Evolutionary conservation across 2,888 invertebrate genomes (phyloP), one percentile per base, ranked within the genome.

Genomic region (Polyommatus icarus): DNA sequence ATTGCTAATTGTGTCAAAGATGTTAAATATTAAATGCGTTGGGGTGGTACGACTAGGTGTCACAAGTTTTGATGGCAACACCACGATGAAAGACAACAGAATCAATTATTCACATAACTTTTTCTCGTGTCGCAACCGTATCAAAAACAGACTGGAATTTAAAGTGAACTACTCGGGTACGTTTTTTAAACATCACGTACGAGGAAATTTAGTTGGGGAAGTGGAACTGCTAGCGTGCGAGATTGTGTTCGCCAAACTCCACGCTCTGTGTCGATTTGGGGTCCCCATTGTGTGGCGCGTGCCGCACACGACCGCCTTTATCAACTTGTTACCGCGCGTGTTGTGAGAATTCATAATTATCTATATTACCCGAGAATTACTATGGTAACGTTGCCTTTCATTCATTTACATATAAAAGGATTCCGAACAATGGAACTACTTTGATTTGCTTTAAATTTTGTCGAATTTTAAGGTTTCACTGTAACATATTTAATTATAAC

Each of bases 241-340:
- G 79, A 78, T 76, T 76, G 79, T 81, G 83, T 83, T 85, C 79
- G 82, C 72, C 79, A 82, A 83, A 83, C 82, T 83, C 79, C 7
- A 77, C 77, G 78, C 78, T 77, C 78, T 79, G 76, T 81, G 82
- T 80, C 82, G 81, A 82, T 82, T 79, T 84, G 20, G 83, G 81
- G 82, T 83, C 82, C 82, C 84, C 82, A 84, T 84, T 86, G 86
- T 87, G 84, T 87, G 86, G 90, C 91, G 90, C 88, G 90, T 84
- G 82, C 85, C 84, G 91, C 90, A 91, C 90, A 90, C 90, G 84
- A 85, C 84, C 82, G 87, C 85, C 87, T 89, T 89, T 88, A 88
- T 86, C 89, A 88, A 87, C 83, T 84, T 86, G 87, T 85, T 84
- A 83, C 84, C 79, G 82, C 83, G 83, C 82, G 84, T 87, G 87